phyloP scores from a whole-genome alignment of 2,888 invertebrate species.

The Stegana nigrithorax region DNA sequence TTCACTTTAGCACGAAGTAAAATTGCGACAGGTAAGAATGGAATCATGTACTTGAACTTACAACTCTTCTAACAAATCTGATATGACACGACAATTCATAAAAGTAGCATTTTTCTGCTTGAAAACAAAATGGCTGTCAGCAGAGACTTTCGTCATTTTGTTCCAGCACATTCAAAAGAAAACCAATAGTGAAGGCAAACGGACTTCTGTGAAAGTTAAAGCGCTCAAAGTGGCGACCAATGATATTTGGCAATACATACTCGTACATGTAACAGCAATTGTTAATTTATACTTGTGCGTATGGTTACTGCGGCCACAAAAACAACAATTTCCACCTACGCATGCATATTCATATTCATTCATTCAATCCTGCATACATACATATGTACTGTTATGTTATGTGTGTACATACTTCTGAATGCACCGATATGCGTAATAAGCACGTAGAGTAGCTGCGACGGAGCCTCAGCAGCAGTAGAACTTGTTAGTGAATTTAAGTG shows the following conservation, averaged over 20 bases:
- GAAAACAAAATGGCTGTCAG: too few relatives aligned
- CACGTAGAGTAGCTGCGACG: neutral
- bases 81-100: constrained; percentile 42
- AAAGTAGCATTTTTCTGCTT: too few relatives aligned
- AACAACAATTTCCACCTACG: too few relatives aligned
- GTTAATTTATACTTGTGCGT: too few relatives aligned
- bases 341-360: neutral
- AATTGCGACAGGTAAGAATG: constrained; percentile 42
- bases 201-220: neutral
- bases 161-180: too few relatives aligned
- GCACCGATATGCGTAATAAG: neutral
- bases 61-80: constrained; percentile 20
- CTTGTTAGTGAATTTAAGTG: constrained; percentile 15
- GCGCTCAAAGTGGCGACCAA: constrained; percentile 4
- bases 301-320: too few relatives aligned
- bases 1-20: too few relatives aligned
- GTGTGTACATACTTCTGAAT: neutral
- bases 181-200: too few relatives aligned
- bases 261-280: neutral
- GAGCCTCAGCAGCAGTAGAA: constrained; percentile 4
- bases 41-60: constrained; percentile 54
- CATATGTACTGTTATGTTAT: neutral
- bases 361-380: neutral
- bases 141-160: too few relatives aligned
- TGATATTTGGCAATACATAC: neutral